A percentile compares a stretch with the other conserved stretches of the same genome.
Evolutionary conservation across 2,888 invertebrate genomes (phyloP).

Genomic region (Agrochola lychnidis): DNA sequence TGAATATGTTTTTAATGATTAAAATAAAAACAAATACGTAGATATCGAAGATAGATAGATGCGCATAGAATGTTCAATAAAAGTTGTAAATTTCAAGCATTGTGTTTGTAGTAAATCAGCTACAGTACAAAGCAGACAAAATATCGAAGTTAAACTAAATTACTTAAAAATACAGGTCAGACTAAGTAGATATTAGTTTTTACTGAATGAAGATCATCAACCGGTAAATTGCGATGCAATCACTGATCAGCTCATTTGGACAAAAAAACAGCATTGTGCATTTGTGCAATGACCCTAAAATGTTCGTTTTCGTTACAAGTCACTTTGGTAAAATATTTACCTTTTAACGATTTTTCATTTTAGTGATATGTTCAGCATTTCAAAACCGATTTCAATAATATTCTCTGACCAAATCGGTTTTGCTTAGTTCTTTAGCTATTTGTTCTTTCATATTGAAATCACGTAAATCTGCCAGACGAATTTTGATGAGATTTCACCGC

Average conservation of each 20-base stretch:
- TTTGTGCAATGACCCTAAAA: not conserved
- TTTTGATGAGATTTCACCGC: constrained; percentile 3
- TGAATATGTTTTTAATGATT: not conserved
- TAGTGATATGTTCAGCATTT: not conserved
- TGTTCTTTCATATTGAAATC: not conserved
- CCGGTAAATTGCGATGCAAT: constrained; percentile 6
- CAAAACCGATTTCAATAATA: not conserved
- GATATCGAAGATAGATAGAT: not conserved
- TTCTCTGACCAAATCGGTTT: not conserved
- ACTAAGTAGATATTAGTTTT: not conserved
- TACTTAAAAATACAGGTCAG: not conserved
- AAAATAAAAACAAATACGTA: not conserved
- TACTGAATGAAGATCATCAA: not conserved
- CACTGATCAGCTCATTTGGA: not conserved
- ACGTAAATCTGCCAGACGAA: not conserved
- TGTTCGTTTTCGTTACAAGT: not conserved
- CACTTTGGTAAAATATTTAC: not conserved
- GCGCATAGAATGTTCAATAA: not conserved
- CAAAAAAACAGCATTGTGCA: not conserved
- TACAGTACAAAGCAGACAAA: not conserved
- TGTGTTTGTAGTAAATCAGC: not conserved
- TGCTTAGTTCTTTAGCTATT: not conserved
- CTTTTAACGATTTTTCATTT: not conserved
- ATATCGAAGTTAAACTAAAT: not conserved
- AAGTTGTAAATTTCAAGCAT: not conserved